phyloP scores from a whole-genome alignment of 2,113 vertebrate species.

The Tichodroma muraria region DNA sequence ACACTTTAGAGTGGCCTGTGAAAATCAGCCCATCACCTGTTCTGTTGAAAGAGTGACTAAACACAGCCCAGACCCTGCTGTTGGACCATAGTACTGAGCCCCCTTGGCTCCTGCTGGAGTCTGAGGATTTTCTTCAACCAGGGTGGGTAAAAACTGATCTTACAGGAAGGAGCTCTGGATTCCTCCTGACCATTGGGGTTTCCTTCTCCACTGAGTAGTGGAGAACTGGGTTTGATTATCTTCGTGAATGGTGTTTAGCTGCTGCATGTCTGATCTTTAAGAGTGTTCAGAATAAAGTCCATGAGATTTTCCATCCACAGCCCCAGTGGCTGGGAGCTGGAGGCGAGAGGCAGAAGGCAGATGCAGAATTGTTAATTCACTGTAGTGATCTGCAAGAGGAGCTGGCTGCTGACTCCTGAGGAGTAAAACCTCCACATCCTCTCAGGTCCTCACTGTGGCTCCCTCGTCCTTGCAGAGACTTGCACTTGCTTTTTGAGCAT shows the following conservation, averaged over 20 bases:
- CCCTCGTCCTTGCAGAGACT: neutral
- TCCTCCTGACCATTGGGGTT: neutral
- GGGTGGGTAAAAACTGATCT: neutral
- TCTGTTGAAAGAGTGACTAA: neutral
- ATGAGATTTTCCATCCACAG: accelerated
- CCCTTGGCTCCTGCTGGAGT: neutral
- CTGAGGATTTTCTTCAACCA: neutral
- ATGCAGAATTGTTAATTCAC: neutral
- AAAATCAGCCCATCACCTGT: no score
- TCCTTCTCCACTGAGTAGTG: neutral
- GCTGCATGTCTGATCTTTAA: neutral
- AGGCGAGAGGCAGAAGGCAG: neutral
- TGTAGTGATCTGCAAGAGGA: neutral
- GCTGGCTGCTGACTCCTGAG: neutral
- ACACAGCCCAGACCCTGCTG: neutral
- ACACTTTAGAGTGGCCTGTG: neutral
- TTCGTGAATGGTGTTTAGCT: neutral
- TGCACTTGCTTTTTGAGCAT: neutral
- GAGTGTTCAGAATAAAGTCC: neutral
- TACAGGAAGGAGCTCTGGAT: neutral
- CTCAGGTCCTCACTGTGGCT: neutral
- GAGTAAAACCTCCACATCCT: neutral
- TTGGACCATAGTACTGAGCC: accelerated
- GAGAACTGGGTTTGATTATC: neutral
- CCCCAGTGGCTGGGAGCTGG: neutral